These are phyloP conservation scores for Rhizoglyphus robini DNA, from an alignment of 1,140 invertebrate genomes.

Conservation along the genomic window DNA sequence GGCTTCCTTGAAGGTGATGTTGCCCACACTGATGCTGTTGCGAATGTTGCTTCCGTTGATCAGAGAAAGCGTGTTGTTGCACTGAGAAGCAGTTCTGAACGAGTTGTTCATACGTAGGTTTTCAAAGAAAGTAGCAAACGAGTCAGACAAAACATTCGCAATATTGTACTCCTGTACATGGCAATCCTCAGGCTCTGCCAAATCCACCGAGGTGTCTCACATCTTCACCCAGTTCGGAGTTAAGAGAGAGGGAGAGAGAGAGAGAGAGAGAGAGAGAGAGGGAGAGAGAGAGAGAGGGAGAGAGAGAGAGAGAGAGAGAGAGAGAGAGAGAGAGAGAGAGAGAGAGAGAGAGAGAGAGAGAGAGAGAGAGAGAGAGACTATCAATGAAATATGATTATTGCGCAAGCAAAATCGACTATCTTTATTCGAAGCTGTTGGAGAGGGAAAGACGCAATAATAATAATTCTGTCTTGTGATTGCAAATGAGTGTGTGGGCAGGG, in stretches of 20 bases:
- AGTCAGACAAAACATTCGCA: slow-evolving; percentile 64
- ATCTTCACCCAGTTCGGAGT: slow-evolving; percentile 41
- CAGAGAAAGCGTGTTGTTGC: slow-evolving; percentile 40
- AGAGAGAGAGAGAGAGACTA: too few relatives aligned
- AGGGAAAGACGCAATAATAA: too few relatives aligned
- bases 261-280: too few relatives aligned
- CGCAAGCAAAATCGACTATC: too few relatives aligned
- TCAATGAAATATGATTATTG: slow-evolving; percentile 54
- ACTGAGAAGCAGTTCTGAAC: slow-evolving; percentile 29
- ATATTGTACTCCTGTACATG: slow-evolving; percentile 62
- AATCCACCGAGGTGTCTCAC: slow-evolving; percentile 32
- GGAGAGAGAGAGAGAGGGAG: too few relatives aligned
- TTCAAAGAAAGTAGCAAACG: slow-evolving; percentile 42
- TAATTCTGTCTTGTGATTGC: too few relatives aligned
- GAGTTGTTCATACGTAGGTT: slow-evolving; percentile 25
- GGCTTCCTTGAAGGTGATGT: slow-evolving; percentile 50
- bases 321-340: too few relatives aligned
- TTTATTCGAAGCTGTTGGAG: too few relatives aligned
- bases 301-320: too few relatives aligned
- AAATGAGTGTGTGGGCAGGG: too few relatives aligned
- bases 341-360: too few relatives aligned
- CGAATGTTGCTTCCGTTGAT: slow-evolving; percentile 57
- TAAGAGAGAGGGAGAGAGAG: slow-evolving; percentile 55
- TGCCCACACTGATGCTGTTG: slow-evolving; percentile 46
- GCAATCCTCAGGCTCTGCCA: slow-evolving; percentile 40